Percentiles rank a stretch among this genome's conserved stretches.
Evolutionary conservation across 2,113 vertebrate species (phyloP).

Genomic region (Ptilonorhynchus violaceus): DNA sequence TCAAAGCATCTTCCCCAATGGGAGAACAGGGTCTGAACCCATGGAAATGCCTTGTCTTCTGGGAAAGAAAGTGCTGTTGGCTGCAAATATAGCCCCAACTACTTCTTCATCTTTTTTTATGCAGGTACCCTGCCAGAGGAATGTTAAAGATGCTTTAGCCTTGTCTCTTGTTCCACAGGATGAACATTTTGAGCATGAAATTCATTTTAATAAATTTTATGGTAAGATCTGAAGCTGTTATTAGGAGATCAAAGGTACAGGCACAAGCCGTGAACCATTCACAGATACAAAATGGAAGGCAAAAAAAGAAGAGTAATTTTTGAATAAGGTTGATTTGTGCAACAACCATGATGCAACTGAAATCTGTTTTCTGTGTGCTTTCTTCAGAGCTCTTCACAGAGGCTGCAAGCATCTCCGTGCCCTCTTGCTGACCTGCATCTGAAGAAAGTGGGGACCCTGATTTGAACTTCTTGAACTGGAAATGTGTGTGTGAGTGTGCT

Average conservation of each 20-base stretch:
- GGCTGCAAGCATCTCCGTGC: accelerated
- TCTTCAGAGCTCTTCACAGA: not conserved
- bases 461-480: not conserved
- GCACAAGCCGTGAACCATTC: not conserved
- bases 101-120: not conserved
- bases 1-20: not conserved
- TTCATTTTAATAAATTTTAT: not conserved
- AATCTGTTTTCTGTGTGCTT: not conserved
- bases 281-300: not conserved
- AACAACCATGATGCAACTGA: not conserved
- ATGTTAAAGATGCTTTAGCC: not conserved
- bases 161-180: not conserved
- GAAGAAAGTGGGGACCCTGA: not conserved
- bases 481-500: not conserved
- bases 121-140: not conserved
- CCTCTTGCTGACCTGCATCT: not conserved
- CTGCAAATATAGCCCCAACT: not conserved
- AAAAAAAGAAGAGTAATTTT: not conserved
- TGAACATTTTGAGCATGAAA: not conserved
- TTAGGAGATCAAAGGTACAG: not conserved
- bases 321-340: not conserved
- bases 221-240: not conserved
- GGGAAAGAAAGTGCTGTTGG: not conserved
- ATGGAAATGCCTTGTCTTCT: conserved; percentile 4
- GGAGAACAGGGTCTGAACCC: not conserved